Base-by-base conservation (phyloP, 2,888 invertebrate species). In the Caenorhabditis wallacei region DNA sequence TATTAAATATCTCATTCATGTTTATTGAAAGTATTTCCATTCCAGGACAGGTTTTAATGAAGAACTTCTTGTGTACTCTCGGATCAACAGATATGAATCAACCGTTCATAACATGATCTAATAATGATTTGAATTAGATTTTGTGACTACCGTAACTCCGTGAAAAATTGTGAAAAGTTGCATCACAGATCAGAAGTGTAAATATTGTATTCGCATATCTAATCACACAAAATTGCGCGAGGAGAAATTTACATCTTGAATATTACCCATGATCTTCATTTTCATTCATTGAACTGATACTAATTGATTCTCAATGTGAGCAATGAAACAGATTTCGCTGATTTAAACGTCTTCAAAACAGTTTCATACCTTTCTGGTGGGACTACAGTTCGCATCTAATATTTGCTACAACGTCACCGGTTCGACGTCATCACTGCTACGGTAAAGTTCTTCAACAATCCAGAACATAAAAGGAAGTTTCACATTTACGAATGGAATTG, bases 171-270 rank as follows among this genome's bases (percentile, higher is more conserved):
- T 8, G 10, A 40, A 43, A 53, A 68, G 10, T 53, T 20, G 76
- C 76, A 76, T 59, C 76, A 76, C 61, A 76, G 76, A 76, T 68
- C 76, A 75, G 48, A 75, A 75, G 37, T 43, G 43, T 48, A 64
- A 48, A 68, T 59, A 40, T 26, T 30, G 57, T 68, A 43, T 59
- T n/a, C 48, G 76, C 76, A 68, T 76, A 59, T 75, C 59, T 68
- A 51, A 57, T 56, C 76, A 68, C 22, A 51, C 37, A 59, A 40
- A 61, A 22, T 61, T 37, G 24, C 37, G 57, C 68, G 16, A 18
- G 53, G n/a, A 56, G 59, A 48, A 53, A 48, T 64, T 63, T 11
- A 35, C 18, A 57, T 48, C 66, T 51, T 26, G 64, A 64, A 48
- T 48, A 48, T 8, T 2, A 30, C n/a, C n/a, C 46, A 11, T 30